Evolutionary conservation across 2,113 vertebrate species (phyloP), one percentile per base, ranked within the genome.

Genomic region (Myocastor coypus): DNA sequence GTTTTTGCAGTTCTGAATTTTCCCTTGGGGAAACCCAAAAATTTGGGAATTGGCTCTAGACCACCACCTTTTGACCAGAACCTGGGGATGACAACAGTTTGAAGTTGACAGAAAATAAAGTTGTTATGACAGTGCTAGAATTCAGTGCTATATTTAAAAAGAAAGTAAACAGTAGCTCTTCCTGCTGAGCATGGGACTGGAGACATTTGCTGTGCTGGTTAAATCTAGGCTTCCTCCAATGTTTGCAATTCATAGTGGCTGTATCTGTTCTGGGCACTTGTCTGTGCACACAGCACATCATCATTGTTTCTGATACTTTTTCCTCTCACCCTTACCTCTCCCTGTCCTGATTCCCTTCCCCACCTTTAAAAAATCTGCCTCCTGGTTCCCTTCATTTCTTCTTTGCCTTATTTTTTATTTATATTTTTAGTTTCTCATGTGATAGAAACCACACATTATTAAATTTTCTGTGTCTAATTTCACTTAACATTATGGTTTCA

Each of bases 21-120:
- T 50, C 55, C 90, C 40, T 89, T 34, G 84, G 26, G 80, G 77
- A 95, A 93, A 95, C 50, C 8, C 20, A 52, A 86, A 88, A 52
- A 11, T n/a, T 83, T 40, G 34, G 19, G 7, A 92, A 82, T 34
- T 61, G 17, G 8, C 80, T 78, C 24, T 32, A 64, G 66, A 37
- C 26, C 46, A 57, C 2, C 50, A 9, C 16, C 61, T 46, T 93
- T 12, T 78, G 73, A 77, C 68, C 8, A 87, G 66, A 94, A 82
- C n/a, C 20, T 68, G 88, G 57, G 24, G 46, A 71, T 84, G 40
- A 85, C 8, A 89, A 55, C 50, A 95, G 59, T 94, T 87, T 63
- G 71, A 14, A 50, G 46, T 24, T 95, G 71, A 68, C 26, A 68
- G 64, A 1, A 95, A 94, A 94, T 80, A 55, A 82, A 88, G 73